These are phyloP conservation scores for Drosophila quadrilineata DNA, from an alignment of 1,140 invertebrate genomes.

Conservation along the genomic window DNA sequence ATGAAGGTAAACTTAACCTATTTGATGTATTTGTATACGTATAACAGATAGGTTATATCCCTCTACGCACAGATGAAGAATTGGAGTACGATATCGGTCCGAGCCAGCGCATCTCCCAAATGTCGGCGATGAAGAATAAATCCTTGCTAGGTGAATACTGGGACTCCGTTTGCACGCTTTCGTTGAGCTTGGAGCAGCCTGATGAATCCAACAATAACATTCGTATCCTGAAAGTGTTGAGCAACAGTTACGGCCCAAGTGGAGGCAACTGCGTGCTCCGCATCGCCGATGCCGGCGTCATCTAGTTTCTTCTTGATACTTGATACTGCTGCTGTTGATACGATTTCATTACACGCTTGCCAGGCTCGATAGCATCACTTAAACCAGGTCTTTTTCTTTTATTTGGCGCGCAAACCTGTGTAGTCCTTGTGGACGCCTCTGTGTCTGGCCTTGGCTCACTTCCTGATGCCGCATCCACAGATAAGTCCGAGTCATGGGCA, in stretches of 20 bases:
- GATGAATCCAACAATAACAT: conserved; percentile 15
- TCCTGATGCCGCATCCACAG: conserved; percentile 47
- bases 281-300: conserved; percentile 53
- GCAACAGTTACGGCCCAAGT: conserved; percentile 38
- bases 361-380: conserved; percentile 88
- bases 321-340: conserved; percentile 78
- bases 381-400: conserved; percentile 91
- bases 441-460: conserved; percentile 31
- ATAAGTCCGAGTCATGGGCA: conserved; percentile 93
- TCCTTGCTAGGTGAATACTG: conserved; percentile 52
- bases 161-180: conserved; percentile 54
- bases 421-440: neutral
- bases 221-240: conserved; percentile 50
- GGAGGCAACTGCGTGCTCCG: conserved; percentile 44
- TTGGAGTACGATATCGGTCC: conserved; percentile 1
- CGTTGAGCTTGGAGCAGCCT: conserved; percentile 40
- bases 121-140: neutral
- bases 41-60: conserved; percentile 8
- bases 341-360: conserved; percentile 92
- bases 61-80: conserved; percentile 12
- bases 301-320: conserved; percentile 34
- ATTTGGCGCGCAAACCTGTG: conserved; percentile 3
- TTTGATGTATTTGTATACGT: neutral
- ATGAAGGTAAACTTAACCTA: conserved; percentile 13
- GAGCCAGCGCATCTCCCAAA: neutral